Evolutionary conservation across 1,140 invertebrate species (phyloP).

Genomic region (Drosophila ficusphila): DNA sequence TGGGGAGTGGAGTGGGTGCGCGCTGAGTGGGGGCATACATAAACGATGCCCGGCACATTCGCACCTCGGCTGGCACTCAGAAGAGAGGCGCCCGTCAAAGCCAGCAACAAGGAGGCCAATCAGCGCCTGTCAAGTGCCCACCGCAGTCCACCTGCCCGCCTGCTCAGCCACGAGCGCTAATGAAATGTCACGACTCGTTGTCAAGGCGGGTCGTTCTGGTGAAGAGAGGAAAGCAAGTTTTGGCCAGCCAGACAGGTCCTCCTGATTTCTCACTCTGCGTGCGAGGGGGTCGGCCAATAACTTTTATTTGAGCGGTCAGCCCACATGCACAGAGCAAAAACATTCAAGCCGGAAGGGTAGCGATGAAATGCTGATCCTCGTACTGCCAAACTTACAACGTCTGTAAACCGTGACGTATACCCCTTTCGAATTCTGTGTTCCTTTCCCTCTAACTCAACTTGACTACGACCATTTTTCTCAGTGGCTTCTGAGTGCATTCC

Average conservation of each 20-base stretch:
- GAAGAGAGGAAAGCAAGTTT: slow-evolving; percentile 13
- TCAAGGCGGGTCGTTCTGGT: slow-evolving; percentile 4
- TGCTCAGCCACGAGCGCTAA: slow-evolving; percentile 46
- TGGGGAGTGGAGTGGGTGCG: not conserved
- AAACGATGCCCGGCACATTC: slow-evolving; percentile 34
- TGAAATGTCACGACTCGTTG: slow-evolving; percentile 63
- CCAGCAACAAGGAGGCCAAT: slow-evolving; percentile 42
- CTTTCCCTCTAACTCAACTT: too few relatives aligned
- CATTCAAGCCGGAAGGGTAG: too few relatives aligned
- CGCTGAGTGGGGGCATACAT: slow-evolving; percentile 5
- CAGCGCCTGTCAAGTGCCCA: slow-evolving; percentile 45
- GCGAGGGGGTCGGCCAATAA: slow-evolving; percentile 1
- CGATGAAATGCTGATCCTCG: too few relatives aligned
- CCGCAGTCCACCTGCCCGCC: slow-evolving; percentile 2
- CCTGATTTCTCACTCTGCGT: not conserved
- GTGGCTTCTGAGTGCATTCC: slow-evolving; percentile 12
- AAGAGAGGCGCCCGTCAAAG: slow-evolving; percentile 24
- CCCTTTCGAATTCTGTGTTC: too few relatives aligned
- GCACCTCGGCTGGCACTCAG: slow-evolving; percentile 14
- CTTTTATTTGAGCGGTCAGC: not conserved
- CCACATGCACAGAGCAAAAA: not conserved
- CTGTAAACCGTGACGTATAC: too few relatives aligned
- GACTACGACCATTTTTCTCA: slow-evolving; percentile 10
- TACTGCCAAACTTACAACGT: too few relatives aligned
- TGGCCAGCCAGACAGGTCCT: slow-evolving; percentile 9